Evolutionary conservation across 2,797 vertebrate genomes (phyloP), one percentile per base, ranked within the genome.

Genomic region (Sebastes vulpes): DNA sequence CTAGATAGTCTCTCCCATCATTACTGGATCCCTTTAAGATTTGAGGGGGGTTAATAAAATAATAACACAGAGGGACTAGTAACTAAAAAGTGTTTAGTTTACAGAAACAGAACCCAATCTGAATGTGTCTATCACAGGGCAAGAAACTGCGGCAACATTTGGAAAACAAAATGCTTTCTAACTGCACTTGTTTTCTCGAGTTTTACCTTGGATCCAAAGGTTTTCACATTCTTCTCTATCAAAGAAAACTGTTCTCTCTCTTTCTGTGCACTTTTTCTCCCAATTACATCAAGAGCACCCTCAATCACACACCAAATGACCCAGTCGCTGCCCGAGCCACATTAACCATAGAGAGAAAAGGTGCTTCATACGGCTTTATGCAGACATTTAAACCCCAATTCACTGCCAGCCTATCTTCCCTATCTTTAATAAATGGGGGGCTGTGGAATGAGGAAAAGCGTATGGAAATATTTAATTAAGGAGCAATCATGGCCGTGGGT

Each of bases 381-480:
- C 65, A 86, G 65, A 75, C 71, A 78, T 74, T 82, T 81, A 85
- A 90, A 86, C 77, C 65, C 52, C 54, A 79, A 79, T 82, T 80
- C 53, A 87, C 52, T 83, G 83, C 60, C 86, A 81, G 77, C 74
- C 74, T 78, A 77, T 77, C 68, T 71, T 73, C 68, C 52, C 77
- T 54, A 78, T 88, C 82, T 82, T 81, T 77, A 88, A 92, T 91
- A 90, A 93, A 91, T 79, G 82, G 76, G 63, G 61, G 66, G 85
- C 42, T 79, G 76, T 77, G 75, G 81, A 88, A 90, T 90, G 75
- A 80, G 75, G 81, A 88, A 82, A 85, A 83, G 57, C 56, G 69
- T 84, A 85, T 86, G 91, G 92, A 95, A 94, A 93, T 93, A 94
- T 93, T 95, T 95, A 96, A 96, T 96, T 95, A 96, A 94, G 93